Conservation (phyloP, 2,888 invertebrate species). For the Pegoplata infirma region DNA sequence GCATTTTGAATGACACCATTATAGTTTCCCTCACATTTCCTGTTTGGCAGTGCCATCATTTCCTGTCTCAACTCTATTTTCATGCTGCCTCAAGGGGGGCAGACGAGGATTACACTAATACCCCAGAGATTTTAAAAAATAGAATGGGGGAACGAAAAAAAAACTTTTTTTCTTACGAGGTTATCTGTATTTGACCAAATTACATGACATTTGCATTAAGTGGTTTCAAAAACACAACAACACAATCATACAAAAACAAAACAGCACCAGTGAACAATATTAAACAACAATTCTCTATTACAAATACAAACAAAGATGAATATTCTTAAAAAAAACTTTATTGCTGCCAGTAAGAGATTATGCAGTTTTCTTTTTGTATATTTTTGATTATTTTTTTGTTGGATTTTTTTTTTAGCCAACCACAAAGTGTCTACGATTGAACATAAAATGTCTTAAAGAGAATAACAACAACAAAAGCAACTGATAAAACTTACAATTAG, state of each 20-base stretch:
- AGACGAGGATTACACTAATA: conserved; percentile 12
- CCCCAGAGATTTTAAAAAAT: conserved; percentile 21
- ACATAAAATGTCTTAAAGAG: neutral
- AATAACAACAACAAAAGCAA: neutral
- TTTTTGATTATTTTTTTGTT: neutral
- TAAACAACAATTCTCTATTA: conserved; percentile 11
- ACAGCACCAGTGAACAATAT: conserved; percentile 15
- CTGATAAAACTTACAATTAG: neutral
- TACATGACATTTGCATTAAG: conserved; percentile 55
- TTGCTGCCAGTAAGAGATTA: conserved; percentile 6
- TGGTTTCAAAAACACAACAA: conserved; percentile 18
- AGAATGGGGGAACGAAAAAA: no score
- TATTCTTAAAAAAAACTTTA: neutral
- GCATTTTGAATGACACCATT: conserved; percentile 1
- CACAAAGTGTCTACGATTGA: neutral
- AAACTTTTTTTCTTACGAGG: conserved; percentile 31
- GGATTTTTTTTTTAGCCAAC: neutral
- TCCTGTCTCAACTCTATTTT: conserved; percentile 30
- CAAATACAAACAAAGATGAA: neutral
- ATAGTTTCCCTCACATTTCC: neutral
- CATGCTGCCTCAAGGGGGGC: neutral
- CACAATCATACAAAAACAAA: neutral
- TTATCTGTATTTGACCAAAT: conserved; percentile 58
- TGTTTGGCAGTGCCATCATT: conserved; percentile 14
- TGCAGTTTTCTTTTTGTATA: conserved; percentile 18